Conservation (phyloP, 1,140 invertebrate species). For the Brachionus asplanchnoidis region DNA sequence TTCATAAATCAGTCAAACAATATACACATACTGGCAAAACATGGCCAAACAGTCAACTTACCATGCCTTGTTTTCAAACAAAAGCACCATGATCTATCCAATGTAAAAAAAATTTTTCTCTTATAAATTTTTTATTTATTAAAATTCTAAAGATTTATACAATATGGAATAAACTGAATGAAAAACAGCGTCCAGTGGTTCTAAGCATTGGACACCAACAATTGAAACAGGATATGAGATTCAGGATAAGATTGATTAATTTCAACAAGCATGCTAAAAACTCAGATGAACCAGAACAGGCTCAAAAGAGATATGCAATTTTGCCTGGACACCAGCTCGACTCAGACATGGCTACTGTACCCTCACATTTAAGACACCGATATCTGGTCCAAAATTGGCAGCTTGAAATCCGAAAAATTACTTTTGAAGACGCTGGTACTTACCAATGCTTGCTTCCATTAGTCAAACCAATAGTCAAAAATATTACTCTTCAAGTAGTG, state of each 20-base stretch:
- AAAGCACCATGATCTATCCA: constrained; percentile 7
- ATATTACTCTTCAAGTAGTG: constrained; percentile 41
- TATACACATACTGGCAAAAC: constrained; percentile 21
- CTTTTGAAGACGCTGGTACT: constrained; percentile 14
- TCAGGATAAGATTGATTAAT: constrained; percentile 16
- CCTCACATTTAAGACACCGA: neutral
- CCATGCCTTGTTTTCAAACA: constrained; percentile 32
- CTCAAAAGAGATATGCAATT: neutral
- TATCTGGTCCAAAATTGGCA: constrained; percentile 31
- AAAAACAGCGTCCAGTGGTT: constrained; percentile 33
- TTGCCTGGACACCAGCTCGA: neutral
- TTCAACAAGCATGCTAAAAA: neutral
- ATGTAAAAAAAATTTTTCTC: neutral
- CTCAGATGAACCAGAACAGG: neutral
- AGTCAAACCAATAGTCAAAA: constrained; percentile 25
- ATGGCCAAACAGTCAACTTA: constrained; percentile 39
- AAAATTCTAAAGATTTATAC: neutral
- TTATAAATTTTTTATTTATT: neutral
- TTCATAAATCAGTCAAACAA: constrained; percentile 40
- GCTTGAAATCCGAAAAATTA: constrained; percentile 27
- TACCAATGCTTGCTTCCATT: constrained; percentile 38
- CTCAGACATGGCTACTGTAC: neutral
- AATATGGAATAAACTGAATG: constrained; percentile 34
- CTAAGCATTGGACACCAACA: constrained; percentile 16
- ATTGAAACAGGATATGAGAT: constrained; percentile 39